Percentiles rank a stretch among this genome's conserved stretches.
Conservation (phyloP, 2,888 invertebrate genomes). For the Cantharis flavilabris region DNA sequence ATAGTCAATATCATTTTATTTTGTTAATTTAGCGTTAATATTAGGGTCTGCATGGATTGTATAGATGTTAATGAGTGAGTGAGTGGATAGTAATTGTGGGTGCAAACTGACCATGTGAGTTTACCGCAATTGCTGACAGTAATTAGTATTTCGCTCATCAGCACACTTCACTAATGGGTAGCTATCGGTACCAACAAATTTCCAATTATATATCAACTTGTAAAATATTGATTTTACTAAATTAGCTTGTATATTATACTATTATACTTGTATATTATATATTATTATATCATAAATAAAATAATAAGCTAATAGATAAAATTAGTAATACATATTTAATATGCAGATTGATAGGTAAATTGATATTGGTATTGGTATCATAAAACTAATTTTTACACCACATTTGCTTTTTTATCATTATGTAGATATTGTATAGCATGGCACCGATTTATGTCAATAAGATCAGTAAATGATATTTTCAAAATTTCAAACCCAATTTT, state of each 20-base stretch:
- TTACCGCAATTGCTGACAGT: slow-evolving; percentile 26
- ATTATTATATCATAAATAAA: neutral
- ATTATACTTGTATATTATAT: neutral
- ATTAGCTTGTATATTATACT: neutral
- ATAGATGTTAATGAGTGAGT: slow-evolving; percentile 26
- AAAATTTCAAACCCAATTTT: too few species aligned
- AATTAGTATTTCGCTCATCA: slow-evolving; percentile 24
- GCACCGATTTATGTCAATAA: too few species aligned
- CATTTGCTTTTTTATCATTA: too few species aligned
- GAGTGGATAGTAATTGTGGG: slow-evolving; percentile 26
- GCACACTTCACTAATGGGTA: neutral
- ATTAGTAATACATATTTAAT: neutral
- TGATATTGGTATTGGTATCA: too few species aligned
- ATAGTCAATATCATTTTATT: neutral
- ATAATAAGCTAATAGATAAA: neutral
- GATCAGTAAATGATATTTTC: too few species aligned
- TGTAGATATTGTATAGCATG: too few species aligned
- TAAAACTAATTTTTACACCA: too few species aligned
- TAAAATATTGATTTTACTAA: neutral
- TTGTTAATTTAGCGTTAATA: slow-evolving; percentile 4
- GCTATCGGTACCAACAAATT: neutral
- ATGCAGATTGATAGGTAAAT: neutral
- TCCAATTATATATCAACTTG: neutral
- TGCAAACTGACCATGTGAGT: slow-evolving; percentile 25
- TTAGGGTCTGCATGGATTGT: slow-evolving; percentile 4